Conservation (phyloP, 2,113 vertebrate species). For the Orcinus orca region DNA sequence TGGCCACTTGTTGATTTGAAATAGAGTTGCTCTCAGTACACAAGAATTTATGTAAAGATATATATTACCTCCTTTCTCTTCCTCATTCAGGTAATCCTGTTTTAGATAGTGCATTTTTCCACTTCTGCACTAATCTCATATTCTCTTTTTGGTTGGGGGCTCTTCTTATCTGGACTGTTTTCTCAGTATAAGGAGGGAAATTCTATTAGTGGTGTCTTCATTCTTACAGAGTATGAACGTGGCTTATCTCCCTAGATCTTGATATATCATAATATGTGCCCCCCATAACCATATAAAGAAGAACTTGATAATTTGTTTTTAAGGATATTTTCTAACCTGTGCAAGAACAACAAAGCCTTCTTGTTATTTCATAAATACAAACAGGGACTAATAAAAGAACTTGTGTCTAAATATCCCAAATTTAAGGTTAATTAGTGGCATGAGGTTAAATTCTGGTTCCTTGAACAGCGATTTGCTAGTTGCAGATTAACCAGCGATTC, state of each 20-base stretch:
- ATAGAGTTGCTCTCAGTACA: neutral
- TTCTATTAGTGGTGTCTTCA: neutral
- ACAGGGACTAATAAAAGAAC: neutral
- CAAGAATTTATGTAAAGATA: neutral
- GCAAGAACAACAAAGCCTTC: neutral
- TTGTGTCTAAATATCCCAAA: slow-evolving; percentile 9
- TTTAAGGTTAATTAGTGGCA: slow-evolving; percentile 35
- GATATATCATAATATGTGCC: neutral
- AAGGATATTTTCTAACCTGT: neutral
- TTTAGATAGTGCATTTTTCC: neutral
- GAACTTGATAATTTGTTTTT: neutral
- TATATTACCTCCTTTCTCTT: neutral
- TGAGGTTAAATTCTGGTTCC: neutral
- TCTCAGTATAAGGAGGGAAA: neutral
- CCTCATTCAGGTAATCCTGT: neutral
- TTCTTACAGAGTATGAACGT: neutral
- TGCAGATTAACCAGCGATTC: slow-evolving; percentile 58
- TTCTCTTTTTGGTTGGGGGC: neutral
- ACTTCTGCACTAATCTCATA: neutral
- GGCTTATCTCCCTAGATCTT: neutral
- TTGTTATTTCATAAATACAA: neutral
- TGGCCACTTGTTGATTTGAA: neutral
- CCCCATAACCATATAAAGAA: neutral
- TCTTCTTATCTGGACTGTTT: neutral
- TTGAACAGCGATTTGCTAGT: neutral